Evolutionary conservation across 2,113 vertebrate genomes (phyloP).

Genomic region (Tringa solitaria): DNA sequence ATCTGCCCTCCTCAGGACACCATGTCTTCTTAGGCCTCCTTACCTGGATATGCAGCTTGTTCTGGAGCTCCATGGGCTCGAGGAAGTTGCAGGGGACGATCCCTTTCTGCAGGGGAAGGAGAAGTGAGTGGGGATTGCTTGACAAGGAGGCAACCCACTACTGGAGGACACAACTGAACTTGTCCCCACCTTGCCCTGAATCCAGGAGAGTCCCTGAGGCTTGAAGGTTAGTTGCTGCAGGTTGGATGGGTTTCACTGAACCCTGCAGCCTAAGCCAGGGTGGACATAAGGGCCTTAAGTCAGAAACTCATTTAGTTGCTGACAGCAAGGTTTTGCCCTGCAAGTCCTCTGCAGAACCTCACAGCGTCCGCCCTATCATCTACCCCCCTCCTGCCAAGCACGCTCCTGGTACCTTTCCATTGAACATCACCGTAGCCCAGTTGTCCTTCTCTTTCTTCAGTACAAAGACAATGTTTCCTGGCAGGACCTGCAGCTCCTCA

Average conservation of each 20-base stretch:
- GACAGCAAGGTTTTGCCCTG: background rate
- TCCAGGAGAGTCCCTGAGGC: background rate
- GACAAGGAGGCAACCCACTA: background rate
- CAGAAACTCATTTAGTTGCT: background rate
- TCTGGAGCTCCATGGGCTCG: constrained; percentile 82
- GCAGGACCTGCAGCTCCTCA: constrained; percentile 88
- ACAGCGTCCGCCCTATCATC: rapidly evolving
- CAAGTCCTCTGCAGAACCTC: background rate
- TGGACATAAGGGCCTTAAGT: background rate
- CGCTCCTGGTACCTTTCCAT: constrained; percentile 81
- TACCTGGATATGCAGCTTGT: constrained; percentile 79
- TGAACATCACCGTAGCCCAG: constrained; percentile 95
- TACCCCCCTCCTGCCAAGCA: background rate
- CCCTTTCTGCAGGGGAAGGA: constrained; percentile 78
- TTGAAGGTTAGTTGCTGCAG: background rate
- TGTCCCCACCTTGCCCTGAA: background rate
- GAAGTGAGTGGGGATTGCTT: background rate
- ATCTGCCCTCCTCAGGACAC: background rate
- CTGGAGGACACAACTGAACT: background rate
- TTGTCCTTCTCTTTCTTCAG: constrained; percentile 89
- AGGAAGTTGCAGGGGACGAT: constrained; percentile 95
- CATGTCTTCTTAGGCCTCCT: background rate
- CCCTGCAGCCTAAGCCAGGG: background rate
- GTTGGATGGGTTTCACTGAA: background rate
- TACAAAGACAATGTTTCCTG: constrained; percentile 94